Evolutionary conservation across 1,140 invertebrate genomes (phyloP), one percentile per base, ranked within the genome.

Genomic region (Lysiphlebus fabarum): DNA sequence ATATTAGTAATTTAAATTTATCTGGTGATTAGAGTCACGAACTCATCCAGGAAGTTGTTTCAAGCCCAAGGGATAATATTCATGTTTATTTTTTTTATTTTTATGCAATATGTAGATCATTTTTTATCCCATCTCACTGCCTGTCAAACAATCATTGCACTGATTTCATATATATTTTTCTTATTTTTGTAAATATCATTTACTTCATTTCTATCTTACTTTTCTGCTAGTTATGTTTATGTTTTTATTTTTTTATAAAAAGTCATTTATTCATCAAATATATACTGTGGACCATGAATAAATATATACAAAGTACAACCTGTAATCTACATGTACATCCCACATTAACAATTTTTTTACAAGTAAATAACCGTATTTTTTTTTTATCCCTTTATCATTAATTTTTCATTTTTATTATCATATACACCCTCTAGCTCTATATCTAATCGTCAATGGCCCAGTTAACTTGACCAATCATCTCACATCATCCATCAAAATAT

Each of bases 351-450:
- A 38, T 33, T 51, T 51, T 51, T 26, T 26, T 1, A 26, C 2
- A 26, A 26, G 17, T 26, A 17, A 1, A n/a, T n/a, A n/a, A 26
- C 17, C 17, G 17, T 26, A 4, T 26, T 4, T 26, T 26, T 43
- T 26, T 4, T 26, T 26, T 43, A 33, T 40, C 40, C 58, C 42
- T 53, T 47, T 54, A 38, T 4, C 55, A 47, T 49, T 57, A 62
- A 55, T 48, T 42, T 41, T 51, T 48, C 56, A 57, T 40, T 50
- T 17, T 56, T 48, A 43, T 45, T 43, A 47, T 56, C 11, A 7
- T n/a, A 37, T 48, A 55, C 54, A 54, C 56, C 60, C 60, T 51
- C 55, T 7, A 62, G 60, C 56, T 48, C 55, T 53, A 58, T 53
- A 62, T 58, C 60, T 58, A 62, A 62, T 62, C 60, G 47, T 42